Conservation (phyloP, 1,140 invertebrate genomes). For the Achatina immaculata region DNA sequence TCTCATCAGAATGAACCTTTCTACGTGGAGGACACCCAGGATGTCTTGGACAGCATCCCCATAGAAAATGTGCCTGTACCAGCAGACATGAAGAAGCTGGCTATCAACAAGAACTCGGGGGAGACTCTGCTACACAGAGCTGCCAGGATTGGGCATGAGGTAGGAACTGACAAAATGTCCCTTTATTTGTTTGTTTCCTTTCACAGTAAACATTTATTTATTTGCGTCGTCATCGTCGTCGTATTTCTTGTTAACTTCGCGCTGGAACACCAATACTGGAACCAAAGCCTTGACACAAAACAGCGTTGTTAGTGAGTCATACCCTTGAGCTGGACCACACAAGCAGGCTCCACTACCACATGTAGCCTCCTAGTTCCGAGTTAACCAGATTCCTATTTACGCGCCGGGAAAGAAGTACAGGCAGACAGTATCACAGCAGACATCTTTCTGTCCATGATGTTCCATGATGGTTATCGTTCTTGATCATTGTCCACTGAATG, state of each 20-base stretch:
- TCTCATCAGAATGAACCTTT: background rate
- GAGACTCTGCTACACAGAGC: constrained; percentile 92
- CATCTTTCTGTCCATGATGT: no score
- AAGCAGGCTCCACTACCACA: no score
- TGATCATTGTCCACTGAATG: no score
- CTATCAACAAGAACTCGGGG: constrained; percentile 92
- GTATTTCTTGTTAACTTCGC: background rate
- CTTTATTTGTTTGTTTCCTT: no score
- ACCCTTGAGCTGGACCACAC: no score
- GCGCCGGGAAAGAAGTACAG: no score
- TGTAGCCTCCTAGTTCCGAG: no score
- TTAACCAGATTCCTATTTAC: no score
- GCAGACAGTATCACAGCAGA: no score
- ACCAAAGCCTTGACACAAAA: background rate
- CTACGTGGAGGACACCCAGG: background rate
- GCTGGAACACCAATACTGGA: background rate
- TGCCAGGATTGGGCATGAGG: constrained; percentile 87
- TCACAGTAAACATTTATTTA: background rate
- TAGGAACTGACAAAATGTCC: constrained; percentile 73
- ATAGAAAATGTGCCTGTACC: constrained; percentile 46
- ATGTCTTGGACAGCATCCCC: constrained; percentile 8
- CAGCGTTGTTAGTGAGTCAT: no score
- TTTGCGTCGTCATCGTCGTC: background rate
- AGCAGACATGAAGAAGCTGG: constrained; percentile 87
- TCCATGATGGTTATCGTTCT: no score